Conservation (phyloP, 2,888 invertebrate genomes). For the Synergus umbraculus region DNA sequence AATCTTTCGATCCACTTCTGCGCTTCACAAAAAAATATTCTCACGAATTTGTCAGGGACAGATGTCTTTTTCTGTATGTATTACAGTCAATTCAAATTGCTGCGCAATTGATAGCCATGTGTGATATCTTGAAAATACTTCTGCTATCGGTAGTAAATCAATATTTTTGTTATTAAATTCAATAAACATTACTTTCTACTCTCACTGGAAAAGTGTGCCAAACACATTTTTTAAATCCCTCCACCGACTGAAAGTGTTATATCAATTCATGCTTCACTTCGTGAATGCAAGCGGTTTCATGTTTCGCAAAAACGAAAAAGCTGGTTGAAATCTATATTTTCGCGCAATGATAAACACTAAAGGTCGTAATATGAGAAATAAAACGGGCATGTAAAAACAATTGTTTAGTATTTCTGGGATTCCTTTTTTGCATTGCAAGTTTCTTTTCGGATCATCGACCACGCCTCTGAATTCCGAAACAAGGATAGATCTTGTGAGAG, state of each 20-base stretch:
- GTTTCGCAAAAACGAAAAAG: slow-evolving; percentile 7
- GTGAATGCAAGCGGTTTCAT: slow-evolving; percentile 13
- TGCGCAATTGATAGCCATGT: no score
- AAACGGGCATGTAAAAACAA: not conserved
- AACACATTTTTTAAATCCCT: slow-evolving; percentile 21
- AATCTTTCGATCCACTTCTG: no score
- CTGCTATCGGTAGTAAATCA: no score
- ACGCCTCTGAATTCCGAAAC: not conserved
- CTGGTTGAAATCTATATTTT: slow-evolving; percentile 1
- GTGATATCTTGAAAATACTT: no score
- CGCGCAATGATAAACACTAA: slow-evolving; percentile 23
- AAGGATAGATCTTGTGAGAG: not conserved
- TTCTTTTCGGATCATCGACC: not conserved
- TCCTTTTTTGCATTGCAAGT: not conserved
- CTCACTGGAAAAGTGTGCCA: not conserved
- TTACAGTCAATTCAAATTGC: no score
- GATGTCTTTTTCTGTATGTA: no score
- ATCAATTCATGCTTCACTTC: slow-evolving; percentile 28
- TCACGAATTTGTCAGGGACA: no score
- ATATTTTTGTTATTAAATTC: not conserved
- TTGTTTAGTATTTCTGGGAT: not conserved
- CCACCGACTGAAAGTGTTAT: slow-evolving; percentile 1
- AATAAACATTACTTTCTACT: not conserved
- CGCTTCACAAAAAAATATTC: no score
- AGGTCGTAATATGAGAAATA: not conserved